Conservation (phyloP, 2,797 vertebrate species). For the Parauchenoglanis punctatus region DNA sequence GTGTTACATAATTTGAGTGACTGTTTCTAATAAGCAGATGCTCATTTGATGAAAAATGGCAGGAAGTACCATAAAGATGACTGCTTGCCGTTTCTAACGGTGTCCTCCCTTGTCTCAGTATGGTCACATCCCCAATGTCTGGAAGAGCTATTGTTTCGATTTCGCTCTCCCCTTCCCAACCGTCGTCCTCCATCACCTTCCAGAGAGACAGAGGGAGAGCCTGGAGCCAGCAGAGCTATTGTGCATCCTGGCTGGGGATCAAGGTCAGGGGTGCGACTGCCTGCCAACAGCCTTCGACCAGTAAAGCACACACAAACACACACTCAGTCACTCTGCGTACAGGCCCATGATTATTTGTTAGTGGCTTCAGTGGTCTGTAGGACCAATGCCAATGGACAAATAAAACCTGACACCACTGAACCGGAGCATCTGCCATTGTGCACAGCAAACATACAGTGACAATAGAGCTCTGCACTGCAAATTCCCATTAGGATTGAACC, state of each 20-base stretch:
- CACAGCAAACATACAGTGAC: background rate
- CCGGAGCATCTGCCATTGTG: background rate
- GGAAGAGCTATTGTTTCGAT: constrained; percentile 21
- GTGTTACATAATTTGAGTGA: background rate
- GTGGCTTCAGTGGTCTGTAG: background rate
- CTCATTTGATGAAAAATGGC: constrained; percentile 8
- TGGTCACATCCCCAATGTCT: constrained; percentile 18
- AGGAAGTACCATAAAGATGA: constrained; percentile 24
- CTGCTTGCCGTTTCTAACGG: background rate
- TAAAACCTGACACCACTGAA: background rate
- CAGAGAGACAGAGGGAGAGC: constrained; percentile 27
- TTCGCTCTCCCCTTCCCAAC: constrained; percentile 9
- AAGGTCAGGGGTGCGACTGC: constrained; percentile 46
- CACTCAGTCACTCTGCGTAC: background rate
- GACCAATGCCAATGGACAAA: background rate
- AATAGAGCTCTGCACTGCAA: background rate
- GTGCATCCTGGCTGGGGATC: constrained; percentile 32
- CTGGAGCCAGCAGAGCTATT: constrained; percentile 28
- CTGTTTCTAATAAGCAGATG: background rate
- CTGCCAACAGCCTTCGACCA: constrained; percentile 43
- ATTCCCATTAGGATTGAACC: background rate
- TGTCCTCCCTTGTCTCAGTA: background rate
- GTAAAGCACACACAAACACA: constrained; percentile 19
- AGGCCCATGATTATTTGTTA: background rate
- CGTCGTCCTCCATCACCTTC: constrained; percentile 19